Base-by-base conservation (phyloP, 2,797 vertebrate species). In the Dendrocincla fuliginosa region DNA sequence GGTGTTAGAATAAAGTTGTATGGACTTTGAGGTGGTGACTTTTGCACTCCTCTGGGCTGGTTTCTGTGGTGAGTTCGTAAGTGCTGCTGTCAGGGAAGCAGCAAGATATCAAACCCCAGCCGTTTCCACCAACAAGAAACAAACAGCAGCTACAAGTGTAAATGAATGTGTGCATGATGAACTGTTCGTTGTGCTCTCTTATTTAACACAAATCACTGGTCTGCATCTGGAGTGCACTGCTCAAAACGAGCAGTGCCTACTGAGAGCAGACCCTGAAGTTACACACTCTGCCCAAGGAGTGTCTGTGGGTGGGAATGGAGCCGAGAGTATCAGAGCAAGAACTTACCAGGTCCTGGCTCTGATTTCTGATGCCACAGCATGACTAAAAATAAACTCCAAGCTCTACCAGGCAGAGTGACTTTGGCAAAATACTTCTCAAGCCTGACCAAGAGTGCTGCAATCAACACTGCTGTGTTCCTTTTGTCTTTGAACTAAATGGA, bases 401-500 rank as follows among this genome's bases (percentile, higher is more conserved):
- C 35, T 69, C 68, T 70, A 67, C 64, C 89, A 80, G 28, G 46
- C 30, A 60, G 19, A 90, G 18, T 25, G 35, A 75, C 60, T 90
- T 35, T 28, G 42, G 64, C 39, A 81, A 93, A 73, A 35, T 44
- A 56, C 56, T 77, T 68, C 52, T 71, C 24, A 49, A 35, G 11
- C 18, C 47, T 73, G 61, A 81, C 25, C 65, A 84, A 79, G 65
- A 30, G 47, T 59, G 41, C 22, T 70, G 89, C 76, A 93, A 96
- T 89, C 94, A 95, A 60, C 59, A 87, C 41, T 35, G 35, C 35
- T 35, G 35, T 35, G 49, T 73, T 84, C 55, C 81, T 87, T 87
- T 64, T 79, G 55, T 73, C 63, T 93, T 70, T 95, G 93, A 80
- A 81, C 86, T 84, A 25, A 94, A 56, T 6, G 49, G 20, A 84